These are phyloP conservation scores for Latrodectus elegans DNA, from an alignment of 2,888 invertebrate genomes.

Conservation along the genomic window DNA sequence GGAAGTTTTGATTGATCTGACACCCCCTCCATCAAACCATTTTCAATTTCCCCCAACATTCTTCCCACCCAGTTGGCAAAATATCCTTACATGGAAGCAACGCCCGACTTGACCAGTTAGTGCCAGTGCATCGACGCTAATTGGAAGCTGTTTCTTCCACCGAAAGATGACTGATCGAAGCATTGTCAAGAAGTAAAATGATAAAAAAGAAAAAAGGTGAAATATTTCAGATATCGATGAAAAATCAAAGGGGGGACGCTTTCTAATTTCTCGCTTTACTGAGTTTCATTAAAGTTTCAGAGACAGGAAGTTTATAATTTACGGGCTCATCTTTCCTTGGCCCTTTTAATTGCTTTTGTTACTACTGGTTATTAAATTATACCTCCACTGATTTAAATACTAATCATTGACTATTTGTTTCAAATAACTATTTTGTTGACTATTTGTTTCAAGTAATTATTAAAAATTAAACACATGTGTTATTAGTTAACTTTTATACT, in stretches of 20 bases:
- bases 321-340: conserved; percentile 4
- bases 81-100: conserved; percentile 31
- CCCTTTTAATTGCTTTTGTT: conserved; percentile 62
- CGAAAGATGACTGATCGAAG: conserved; percentile 50
- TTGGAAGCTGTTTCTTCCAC: conserved; percentile 43
- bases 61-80: conserved; percentile 9
- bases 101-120: conserved; percentile 44
- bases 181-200: conserved; percentile 1
- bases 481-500: no score
- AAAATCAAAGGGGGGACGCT: conserved; percentile 45
- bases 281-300: conserved; percentile 57
- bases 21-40: not conserved
- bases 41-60: conserved; percentile 35
- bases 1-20: conserved; percentile 48
- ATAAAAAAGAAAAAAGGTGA: conserved; percentile 4
- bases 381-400: not conserved
- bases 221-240: conserved; percentile 34
- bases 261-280: conserved; percentile 58
- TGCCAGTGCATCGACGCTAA: conserved; percentile 38
- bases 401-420: not conserved
- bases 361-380: conserved; percentile 35
- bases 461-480: no score
- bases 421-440: not conserved
- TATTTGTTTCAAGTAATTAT: not conserved
- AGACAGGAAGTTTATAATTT: conserved; percentile 10